These are phyloP conservation scores for Pantherophis vulpinus DNA, from an alignment of 2,797 vertebrate genomes.

Conservation along the genomic window DNA sequence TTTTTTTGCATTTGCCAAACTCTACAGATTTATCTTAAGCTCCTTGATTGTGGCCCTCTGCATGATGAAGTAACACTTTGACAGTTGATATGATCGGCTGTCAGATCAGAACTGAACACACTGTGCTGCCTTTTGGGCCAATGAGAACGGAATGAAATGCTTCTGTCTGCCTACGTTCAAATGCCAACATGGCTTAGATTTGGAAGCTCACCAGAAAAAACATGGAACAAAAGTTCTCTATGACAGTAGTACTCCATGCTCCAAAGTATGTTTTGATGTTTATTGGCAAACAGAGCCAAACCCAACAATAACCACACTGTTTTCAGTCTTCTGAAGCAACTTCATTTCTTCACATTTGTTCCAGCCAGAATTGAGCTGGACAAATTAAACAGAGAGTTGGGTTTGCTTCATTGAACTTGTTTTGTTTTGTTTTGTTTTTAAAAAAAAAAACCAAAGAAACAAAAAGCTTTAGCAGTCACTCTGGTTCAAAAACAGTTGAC, in stretches of 20 bases:
- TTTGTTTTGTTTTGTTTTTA: not conserved
- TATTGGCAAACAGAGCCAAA: conserved; percentile 63
- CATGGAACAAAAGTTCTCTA: conserved; percentile 69
- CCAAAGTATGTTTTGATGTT: conserved; percentile 68
- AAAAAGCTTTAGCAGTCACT: conserved; percentile 1
- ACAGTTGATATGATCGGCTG: conserved; percentile 25
- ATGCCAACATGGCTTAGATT: conserved; percentile 59
- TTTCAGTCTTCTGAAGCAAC: conserved; percentile 43
- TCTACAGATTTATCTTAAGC: not conserved
- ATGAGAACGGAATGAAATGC: conserved; percentile 37
- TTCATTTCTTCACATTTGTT: conserved; percentile 59
- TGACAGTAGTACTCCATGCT: conserved; percentile 55
- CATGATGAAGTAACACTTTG: conserved; percentile 38
- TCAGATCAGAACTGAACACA: conserved; percentile 31
- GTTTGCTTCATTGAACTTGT: conserved; percentile 51
- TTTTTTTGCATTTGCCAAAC: not conserved
- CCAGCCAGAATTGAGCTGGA: conserved; percentile 44
- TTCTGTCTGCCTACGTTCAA: conserved; percentile 54
- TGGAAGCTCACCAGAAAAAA: conserved; percentile 65
- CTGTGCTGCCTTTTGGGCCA: conserved; percentile 45
- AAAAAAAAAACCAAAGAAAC: not conserved
- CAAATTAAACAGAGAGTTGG: conserved; percentile 45
- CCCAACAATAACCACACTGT: conserved; percentile 65
- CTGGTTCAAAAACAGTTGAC: conserved; percentile 10
- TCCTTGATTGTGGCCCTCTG: not conserved